Evolutionary conservation across 2,113 vertebrate genomes (phyloP).

Genomic region (Pholis gunnellus): DNA sequence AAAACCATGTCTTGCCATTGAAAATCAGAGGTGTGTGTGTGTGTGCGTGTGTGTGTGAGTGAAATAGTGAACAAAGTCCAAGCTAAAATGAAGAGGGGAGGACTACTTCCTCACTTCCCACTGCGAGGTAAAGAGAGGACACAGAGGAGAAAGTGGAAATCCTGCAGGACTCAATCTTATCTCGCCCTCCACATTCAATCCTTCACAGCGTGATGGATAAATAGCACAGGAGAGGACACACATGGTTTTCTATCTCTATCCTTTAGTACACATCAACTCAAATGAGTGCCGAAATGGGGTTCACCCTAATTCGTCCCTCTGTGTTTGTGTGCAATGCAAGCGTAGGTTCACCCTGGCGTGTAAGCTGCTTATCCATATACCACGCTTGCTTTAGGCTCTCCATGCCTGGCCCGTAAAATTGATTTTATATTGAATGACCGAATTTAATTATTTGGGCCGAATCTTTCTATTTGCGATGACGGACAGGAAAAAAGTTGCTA

Average conservation of each 20-base stretch:
- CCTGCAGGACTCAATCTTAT: conserved; percentile 53
- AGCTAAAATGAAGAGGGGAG: conserved; percentile 25
- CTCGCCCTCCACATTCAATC: conserved; percentile 52
- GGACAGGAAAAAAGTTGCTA: conserved; percentile 13
- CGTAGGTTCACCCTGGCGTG: conserved; percentile 56
- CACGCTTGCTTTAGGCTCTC: conserved; percentile 62
- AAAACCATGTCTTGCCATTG: background rate
- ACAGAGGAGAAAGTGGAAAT: conserved; percentile 44
- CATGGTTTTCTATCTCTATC: conserved; percentile 26
- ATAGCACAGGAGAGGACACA: conserved; percentile 55
- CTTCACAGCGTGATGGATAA: conserved; percentile 49
- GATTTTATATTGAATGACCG: conserved; percentile 62
- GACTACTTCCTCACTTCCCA: conserved; percentile 25
- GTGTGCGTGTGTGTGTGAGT: too few species aligned
- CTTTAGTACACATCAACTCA: conserved; percentile 17
- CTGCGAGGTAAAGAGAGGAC: conserved; percentile 56
- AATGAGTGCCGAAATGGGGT: conserved; percentile 40
- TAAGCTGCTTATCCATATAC: conserved; percentile 78
- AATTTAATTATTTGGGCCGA: conserved; percentile 51
- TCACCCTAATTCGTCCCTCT: conserved; percentile 60
- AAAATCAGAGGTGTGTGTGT: too few species aligned
- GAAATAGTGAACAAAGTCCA: conserved; percentile 11
- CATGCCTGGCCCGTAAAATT: conserved; percentile 57
- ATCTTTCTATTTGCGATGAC: conserved; percentile 30
- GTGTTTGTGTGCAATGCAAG: conserved; percentile 47